Evolutionary conservation across 2,113 vertebrate genomes (phyloP).

Genomic region (Myodes glareolus): DNA sequence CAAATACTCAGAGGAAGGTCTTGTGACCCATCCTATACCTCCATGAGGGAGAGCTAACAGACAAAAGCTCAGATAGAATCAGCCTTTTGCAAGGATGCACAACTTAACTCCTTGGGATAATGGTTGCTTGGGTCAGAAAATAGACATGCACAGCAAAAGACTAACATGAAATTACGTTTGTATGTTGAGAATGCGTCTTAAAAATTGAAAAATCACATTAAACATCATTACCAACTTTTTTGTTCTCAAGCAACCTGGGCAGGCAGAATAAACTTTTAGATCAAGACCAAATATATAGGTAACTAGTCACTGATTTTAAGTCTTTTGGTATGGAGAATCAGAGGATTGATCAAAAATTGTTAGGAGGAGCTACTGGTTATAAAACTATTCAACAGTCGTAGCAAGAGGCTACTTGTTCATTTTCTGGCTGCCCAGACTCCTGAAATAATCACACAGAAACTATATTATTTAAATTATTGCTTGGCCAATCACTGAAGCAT

Average conservation of each 20-base stretch:
- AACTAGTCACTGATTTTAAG: background rate
- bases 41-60: background rate
- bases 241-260: background rate
- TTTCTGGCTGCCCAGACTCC: too few species aligned
- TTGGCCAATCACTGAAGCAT: too few species aligned
- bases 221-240: background rate
- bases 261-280: background rate
- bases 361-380: background rate
- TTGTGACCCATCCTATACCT: background rate
- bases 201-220: conserved; percentile 42
- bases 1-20: background rate
- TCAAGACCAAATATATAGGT: background rate
- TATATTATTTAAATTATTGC: too few species aligned
- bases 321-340: background rate
- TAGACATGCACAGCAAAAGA: background rate
- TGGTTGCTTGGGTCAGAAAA: background rate
- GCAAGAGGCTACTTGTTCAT: too few species aligned
- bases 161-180: background rate
- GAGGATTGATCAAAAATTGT: background rate
- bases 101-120: background rate
- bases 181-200: background rate
- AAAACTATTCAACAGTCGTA: background rate
- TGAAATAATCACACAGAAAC: too few species aligned
- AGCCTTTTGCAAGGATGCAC: background rate
- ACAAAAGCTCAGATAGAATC: background rate